These are phyloP conservation scores for Neosilurus hyrtlii DNA, from an alignment of 2,797 vertebrate species.

Conservation along the genomic window DNA sequence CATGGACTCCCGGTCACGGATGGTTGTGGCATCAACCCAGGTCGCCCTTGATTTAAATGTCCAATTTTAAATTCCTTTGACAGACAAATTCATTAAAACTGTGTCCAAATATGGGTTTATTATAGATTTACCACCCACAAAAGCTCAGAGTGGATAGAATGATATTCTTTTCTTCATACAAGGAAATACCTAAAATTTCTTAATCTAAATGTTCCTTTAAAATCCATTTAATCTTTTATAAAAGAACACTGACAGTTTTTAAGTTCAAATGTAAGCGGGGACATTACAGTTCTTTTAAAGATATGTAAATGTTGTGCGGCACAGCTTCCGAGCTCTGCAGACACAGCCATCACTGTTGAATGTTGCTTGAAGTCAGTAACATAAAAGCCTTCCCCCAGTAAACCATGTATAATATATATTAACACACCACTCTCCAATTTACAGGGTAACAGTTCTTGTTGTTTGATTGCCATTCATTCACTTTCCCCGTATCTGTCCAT, in stretches of 20 bases:
- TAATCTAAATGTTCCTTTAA: neutral
- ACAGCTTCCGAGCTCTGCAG: conserved; percentile 30
- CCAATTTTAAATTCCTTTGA: neutral
- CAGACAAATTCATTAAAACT: neutral
- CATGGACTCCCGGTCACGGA: too few relatives aligned
- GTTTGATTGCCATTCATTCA: conserved; percentile 11
- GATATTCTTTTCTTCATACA: neutral
- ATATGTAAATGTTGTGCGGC: conserved; percentile 20
- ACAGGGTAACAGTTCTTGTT: neutral
- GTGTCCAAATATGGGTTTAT: neutral
- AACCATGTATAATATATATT: conserved; percentile 29
- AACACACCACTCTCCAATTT: neutral
- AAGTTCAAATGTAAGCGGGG: neutral
- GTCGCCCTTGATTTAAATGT: neutral
- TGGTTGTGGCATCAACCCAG: too few relatives aligned
- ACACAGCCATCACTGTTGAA: conserved; percentile 18
- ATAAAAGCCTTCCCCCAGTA: conserved; percentile 2
- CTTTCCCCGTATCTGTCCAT: neutral
- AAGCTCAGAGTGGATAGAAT: neutral
- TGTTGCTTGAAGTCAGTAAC: conserved; percentile 8
- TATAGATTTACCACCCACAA: too few relatives aligned
- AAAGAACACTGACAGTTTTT: neutral
- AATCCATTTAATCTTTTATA: neutral
- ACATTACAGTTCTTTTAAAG: neutral
- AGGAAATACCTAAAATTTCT: neutral